phyloP scores from a whole-genome alignment of 2,888 invertebrate species.

The Macaria liturata region DNA sequence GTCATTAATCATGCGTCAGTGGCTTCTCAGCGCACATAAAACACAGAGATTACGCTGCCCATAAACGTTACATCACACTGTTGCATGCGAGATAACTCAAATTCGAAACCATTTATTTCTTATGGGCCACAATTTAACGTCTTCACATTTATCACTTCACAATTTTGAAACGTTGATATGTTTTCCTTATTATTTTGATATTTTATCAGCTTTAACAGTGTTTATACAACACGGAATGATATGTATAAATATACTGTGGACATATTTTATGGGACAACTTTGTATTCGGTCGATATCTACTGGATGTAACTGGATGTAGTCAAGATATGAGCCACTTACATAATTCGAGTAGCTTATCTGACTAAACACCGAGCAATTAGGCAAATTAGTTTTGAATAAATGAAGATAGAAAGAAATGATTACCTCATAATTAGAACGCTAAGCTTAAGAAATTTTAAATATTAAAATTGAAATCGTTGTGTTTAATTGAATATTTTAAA shows the following conservation, averaged over 20 bases:
- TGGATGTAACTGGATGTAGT: conserved; percentile 11
- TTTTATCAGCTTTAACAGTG: neutral
- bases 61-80: conserved; percentile 65
- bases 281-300: conserved; percentile 3
- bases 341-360: conserved; percentile 11
- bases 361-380: conserved; percentile 4
- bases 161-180: conserved; percentile 15
- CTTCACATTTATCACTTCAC: conserved; percentile 24
- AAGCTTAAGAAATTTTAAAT: neutral
- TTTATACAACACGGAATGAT: neutral
- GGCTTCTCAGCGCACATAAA: conserved; percentile 64
- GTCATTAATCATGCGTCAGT: conserved; percentile 71
- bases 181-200: neutral
- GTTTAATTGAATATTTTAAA: conserved; percentile 10
- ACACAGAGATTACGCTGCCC: conserved; percentile 64
- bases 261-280: conserved; percentile 7
- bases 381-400: conserved; percentile 1
- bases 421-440: conserved; percentile 1
- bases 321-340: conserved; percentile 6
- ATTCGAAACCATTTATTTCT: conserved; percentile 49
- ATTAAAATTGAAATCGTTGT: too few species aligned
- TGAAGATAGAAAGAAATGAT: neutral
- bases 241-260: neutral
- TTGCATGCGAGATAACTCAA: conserved; percentile 47
- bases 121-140: conserved; percentile 26